A percentile compares a stretch with the other conserved stretches of the same genome.
Conservation (phyloP, 2,797 vertebrate genomes). For the Amphiprion clarkii region DNA sequence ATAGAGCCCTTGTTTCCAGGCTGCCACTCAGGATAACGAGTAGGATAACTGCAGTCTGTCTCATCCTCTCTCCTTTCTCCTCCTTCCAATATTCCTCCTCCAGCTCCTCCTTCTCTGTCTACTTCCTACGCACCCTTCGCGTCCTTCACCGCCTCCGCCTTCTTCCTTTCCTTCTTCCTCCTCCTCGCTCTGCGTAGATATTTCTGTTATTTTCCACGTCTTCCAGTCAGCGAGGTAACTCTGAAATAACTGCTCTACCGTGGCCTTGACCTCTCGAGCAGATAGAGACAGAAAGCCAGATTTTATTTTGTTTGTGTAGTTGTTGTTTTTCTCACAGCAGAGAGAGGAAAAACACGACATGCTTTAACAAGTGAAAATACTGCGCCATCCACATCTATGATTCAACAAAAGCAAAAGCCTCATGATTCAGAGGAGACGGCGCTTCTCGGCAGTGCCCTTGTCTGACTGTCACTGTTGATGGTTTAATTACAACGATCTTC, state of each 20-base stretch:
- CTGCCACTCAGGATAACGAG: slow-evolving; percentile 82
- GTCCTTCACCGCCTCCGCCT: slow-evolving; percentile 2
- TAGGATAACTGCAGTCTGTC: slow-evolving; percentile 64
- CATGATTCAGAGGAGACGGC: slow-evolving; percentile 25
- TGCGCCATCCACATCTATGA: slow-evolving; percentile 26
- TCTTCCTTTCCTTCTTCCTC: slow-evolving; percentile 14
- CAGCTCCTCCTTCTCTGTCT: slow-evolving; percentile 5
- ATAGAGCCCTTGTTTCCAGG: slow-evolving; percentile 78
- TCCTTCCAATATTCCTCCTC: slow-evolving; percentile 23
- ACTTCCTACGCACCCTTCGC: slow-evolving; percentile 22
- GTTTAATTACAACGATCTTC: slow-evolving; percentile 67
- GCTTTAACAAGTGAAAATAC: slow-evolving; percentile 44
- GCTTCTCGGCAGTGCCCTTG: slow-evolving; percentile 47
- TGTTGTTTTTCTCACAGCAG: not conserved
- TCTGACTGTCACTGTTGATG: slow-evolving; percentile 58
- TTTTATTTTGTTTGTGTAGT: slow-evolving; percentile 32
- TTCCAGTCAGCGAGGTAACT: slow-evolving; percentile 47
- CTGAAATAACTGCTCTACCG: slow-evolving; percentile 37
- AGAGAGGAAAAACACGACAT: slow-evolving; percentile 19
- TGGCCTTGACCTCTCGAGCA: slow-evolving; percentile 49
- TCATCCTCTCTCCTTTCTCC: slow-evolving; percentile 28
- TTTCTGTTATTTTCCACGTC: slow-evolving; percentile 34
- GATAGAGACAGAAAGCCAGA: slow-evolving; percentile 21
- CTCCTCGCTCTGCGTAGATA: slow-evolving; percentile 13
- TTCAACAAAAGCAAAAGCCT: slow-evolving; percentile 40